Percentiles rank a stretch among this genome's conserved stretches.
phyloP scores from a whole-genome alignment of 2,888 invertebrate species.

The Chymomyza caudatula region DNA sequence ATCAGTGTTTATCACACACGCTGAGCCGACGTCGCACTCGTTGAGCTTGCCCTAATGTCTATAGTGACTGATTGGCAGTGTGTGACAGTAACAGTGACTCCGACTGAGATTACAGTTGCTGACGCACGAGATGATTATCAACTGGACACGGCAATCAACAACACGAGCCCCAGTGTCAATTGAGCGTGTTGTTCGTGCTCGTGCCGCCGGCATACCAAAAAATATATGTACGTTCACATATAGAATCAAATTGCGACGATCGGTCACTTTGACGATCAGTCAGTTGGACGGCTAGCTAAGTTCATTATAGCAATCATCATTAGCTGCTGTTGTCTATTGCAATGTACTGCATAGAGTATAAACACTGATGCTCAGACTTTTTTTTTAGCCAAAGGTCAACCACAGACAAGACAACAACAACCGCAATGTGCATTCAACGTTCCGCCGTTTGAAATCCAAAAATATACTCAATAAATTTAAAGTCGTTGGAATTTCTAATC shows the following conservation, averaged over 20 bases:
- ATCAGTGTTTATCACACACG: background rate
- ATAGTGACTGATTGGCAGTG: slow-evolving; percentile 48
- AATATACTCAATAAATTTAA: slow-evolving; percentile 38
- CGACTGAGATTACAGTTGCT: slow-evolving; percentile 38
- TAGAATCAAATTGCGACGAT: slow-evolving; percentile 8
- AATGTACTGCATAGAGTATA: background rate
- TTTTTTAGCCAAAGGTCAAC: slow-evolving; percentile 64
- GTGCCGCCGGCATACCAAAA: slow-evolving; percentile 41
- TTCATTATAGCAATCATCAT: slow-evolving; percentile 67
- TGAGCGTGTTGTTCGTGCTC: slow-evolving; percentile 68
- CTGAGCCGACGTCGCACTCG: background rate
- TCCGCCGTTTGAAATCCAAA: background rate
- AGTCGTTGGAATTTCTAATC: background rate
- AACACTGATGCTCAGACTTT: slow-evolving; percentile 45
- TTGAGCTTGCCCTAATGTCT: slow-evolving; percentile 23
- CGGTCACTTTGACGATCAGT: slow-evolving; percentile 16
- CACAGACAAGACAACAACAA: slow-evolving; percentile 15
- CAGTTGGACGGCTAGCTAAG: slow-evolving; percentile 31
- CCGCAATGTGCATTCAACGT: background rate
- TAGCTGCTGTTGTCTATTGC: slow-evolving; percentile 31
- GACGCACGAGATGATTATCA: slow-evolving; percentile 72
- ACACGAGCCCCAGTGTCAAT: slow-evolving; percentile 63
- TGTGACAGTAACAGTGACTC: slow-evolving; percentile 48
- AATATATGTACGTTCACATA: slow-evolving; percentile 17
- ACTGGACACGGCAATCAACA: slow-evolving; percentile 8